Base-by-base conservation (phyloP, 1,140 invertebrate species). In the Drosophila ficusphila region DNA sequence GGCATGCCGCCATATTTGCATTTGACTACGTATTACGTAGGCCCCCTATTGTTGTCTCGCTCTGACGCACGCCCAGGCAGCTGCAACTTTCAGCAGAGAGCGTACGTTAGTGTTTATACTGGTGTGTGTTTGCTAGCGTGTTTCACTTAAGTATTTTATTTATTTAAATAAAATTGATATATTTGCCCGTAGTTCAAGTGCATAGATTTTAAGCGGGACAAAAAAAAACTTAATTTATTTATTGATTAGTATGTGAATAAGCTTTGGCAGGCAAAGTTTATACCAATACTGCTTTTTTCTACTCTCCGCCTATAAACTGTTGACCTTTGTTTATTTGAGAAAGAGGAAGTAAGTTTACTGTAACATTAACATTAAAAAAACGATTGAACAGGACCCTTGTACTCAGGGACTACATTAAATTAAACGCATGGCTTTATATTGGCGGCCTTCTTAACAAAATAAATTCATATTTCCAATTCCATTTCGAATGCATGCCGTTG, bases 1-100 rank as follows among this genome's bases (percentile, higher is more conserved):
- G 72, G 64, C 58, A 75, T 86, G 83, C 83, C 82, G 82, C 82
- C 82, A 88, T 88, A 83, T 88, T 88, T 88, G 78, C 83, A 82
- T 83, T 81, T 79, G 70, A 60, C 77, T 79, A 79, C 76, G 67
- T 71, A 65, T 79, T 79, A 79, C 81, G 81, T 86, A 68, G 74
- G 72, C 48, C 54, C 54, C 46, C 52, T 62, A 53, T 44, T 68
- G 83, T 89, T 83, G 51, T 88, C 82, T 68, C 78, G 29, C 65
- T 88, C 60, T 67, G 19, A 19, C 79, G 18, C 69, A 73, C 48
- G 52, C 49, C 5, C 25, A 57, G 36, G 36, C 71, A 58, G 71
- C 62, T 82, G 64, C 68, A 67, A 60, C 47, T 62, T 27, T 58
- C 29, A 31, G 25, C 41, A 11, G 39, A 56, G 36, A 65, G 31